A percentile compares a stretch with the other conserved stretches of the same genome.
phyloP scores from a whole-genome alignment of 30 jellyfish, hydroid and myxozoan genomes.

The Aurelia sp. region DNA sequence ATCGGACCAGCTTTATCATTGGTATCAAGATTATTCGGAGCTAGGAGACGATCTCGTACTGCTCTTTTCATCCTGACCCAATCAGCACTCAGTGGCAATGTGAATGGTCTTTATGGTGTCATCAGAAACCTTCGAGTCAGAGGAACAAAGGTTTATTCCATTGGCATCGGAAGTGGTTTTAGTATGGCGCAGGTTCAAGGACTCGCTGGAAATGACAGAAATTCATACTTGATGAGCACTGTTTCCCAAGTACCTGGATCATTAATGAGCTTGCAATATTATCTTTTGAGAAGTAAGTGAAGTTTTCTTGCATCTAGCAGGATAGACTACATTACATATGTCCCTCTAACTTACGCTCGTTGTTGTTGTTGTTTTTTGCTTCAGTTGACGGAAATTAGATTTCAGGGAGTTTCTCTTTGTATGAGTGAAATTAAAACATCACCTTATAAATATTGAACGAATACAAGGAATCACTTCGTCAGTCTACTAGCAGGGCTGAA shows the following conservation, averaged over 20 bases:
- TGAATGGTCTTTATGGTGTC: slow-evolving; percentile 22
- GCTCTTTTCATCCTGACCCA: slow-evolving; percentile 48
- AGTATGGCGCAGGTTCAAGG: slow-evolving; percentile 34
- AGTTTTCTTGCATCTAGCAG: not conserved
- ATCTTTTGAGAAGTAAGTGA: slow-evolving; percentile 51
- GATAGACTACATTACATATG: no score
- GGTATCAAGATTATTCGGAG: slow-evolving; percentile 27
- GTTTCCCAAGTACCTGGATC: slow-evolving; percentile 39
- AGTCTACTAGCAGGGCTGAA: not conserved
- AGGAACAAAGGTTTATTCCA: slow-evolving; percentile 14
- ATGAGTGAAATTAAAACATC: no score
- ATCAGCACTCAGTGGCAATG: slow-evolving; percentile 26
- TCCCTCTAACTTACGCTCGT: no score
- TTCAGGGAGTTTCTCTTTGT: no score
- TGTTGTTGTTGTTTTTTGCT: no score
- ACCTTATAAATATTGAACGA: no score
- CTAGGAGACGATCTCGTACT: slow-evolving; percentile 1
- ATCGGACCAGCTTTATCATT: slow-evolving; percentile 50
- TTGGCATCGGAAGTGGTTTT: slow-evolving; percentile 39
- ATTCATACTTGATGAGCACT: slow-evolving; percentile 4
- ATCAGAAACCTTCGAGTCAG: slow-evolving; percentile 4
- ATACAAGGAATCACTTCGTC: no score
- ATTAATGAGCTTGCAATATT: slow-evolving; percentile 49
- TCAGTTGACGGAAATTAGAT: no score
- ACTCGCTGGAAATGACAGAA: slow-evolving; percentile 22